Conservation (phyloP, 2,113 vertebrate species). For the Sciurus niger region DNA sequence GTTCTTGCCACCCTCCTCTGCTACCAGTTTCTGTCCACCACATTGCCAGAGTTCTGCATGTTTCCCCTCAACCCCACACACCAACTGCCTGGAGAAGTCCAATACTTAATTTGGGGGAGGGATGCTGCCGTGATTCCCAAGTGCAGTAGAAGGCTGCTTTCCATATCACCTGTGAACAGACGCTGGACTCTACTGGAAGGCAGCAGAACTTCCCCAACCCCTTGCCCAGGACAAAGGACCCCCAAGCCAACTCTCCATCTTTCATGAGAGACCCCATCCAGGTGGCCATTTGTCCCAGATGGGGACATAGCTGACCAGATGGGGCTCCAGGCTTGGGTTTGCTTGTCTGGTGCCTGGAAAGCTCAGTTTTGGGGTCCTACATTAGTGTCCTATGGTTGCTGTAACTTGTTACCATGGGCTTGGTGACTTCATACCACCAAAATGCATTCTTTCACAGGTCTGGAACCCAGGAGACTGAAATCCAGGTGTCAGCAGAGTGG, state of each 20-base stretch:
- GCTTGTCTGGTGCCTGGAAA: not conserved
- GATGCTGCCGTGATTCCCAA: not conserved
- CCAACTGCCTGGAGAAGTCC: conserved; percentile 50
- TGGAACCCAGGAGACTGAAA: not conserved
- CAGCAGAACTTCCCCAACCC: not conserved
- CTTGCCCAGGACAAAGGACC: not conserved
- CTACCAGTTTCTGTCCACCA: not conserved
- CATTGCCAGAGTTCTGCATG: not conserved
- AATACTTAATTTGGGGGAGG: not conserved
- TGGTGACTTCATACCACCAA: not conserved
- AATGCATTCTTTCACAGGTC: not conserved
- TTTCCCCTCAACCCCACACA: not conserved
- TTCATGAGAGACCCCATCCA: not conserved
- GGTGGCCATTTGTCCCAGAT: not conserved
- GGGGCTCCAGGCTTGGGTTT: not conserved
- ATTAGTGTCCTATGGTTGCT: not conserved
- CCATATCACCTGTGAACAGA: not conserved
- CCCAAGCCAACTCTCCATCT: fast-evolving
- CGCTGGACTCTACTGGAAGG: not conserved
- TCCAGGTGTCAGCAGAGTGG: not conserved
- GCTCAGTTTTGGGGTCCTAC: not conserved
- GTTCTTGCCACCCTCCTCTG: not conserved
- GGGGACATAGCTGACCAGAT: not conserved
- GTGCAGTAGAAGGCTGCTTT: not conserved
- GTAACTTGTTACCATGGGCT: not conserved